Evolutionary conservation across 2,888 invertebrate genomes (phyloP).

Genomic region (Orthosia incerta): DNA sequence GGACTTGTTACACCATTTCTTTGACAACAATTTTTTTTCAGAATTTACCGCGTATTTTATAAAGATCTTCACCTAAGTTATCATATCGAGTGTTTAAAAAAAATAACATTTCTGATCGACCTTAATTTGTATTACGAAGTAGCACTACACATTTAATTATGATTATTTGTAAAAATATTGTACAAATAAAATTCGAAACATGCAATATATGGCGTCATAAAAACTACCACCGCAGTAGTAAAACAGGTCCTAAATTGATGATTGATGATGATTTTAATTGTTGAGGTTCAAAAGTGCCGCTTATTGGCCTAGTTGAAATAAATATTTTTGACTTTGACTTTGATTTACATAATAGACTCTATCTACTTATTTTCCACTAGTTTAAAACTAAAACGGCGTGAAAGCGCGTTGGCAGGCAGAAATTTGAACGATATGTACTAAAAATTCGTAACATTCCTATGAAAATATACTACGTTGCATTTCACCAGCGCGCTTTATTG

Average conservation of each 20-base stretch:
- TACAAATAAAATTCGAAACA: no score
- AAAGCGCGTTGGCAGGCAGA: conserved; percentile 8
- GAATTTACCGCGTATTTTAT: not conserved
- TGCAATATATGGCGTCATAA: no score
- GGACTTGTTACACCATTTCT: not conserved
- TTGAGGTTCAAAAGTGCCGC: no score
- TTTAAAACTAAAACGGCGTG: conserved; percentile 25
- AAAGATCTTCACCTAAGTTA: not conserved
- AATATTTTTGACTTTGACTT: no score
- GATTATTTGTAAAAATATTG: conserved; percentile 11
- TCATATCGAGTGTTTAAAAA: no score
- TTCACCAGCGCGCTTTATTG: not conserved
- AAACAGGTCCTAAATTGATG: conserved; percentile 10
- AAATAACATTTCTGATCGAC: no score
- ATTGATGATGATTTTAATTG: no score
- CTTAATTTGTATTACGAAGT: not conserved
- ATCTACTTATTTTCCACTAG: not conserved
- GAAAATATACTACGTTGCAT: not conserved
- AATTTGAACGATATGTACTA: conserved; percentile 17
- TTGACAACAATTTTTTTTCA: no score
- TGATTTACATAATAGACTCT: conserved; percentile 10
- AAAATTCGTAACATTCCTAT: conserved; percentile 14
- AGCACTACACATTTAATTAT: not conserved
- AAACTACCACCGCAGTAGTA: no score
- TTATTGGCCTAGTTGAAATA: no score